A percentile compares a stretch with the other conserved stretches of the same genome.
Conservation (phyloP, 2,888 invertebrate species). For the Pristionchus exspectatus region DNA sequence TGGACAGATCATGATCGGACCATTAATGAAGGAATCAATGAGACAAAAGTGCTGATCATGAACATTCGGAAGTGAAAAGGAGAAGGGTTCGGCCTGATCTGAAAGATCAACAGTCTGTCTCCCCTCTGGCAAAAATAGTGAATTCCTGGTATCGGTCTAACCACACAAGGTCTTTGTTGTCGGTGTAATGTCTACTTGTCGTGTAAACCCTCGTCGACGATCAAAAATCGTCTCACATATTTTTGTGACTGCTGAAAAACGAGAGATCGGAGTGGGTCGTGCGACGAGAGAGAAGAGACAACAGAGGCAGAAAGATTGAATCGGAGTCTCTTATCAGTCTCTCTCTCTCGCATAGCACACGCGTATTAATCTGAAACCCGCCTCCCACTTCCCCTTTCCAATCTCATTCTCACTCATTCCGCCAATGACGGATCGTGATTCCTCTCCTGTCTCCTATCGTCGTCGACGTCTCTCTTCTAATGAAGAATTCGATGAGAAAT, state of each 20-base stretch:
- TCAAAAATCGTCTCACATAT: slow-evolving; percentile 21
- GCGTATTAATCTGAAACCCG: slow-evolving; percentile 42
- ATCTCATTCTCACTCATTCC: not conserved
- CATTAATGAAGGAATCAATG: not conserved
- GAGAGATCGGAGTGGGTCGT: slow-evolving; percentile 1
- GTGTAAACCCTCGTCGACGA: not conserved
- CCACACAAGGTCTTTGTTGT: not conserved
- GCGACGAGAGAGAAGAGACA: slow-evolving; percentile 14
- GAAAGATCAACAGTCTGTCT: not conserved
- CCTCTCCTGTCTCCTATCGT: not conserved
- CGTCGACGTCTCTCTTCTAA: not conserved
- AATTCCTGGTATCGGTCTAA: not conserved
- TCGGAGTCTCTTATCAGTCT: slow-evolving; percentile 47
- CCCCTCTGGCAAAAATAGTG: not conserved
- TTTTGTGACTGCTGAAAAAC: not conserved
- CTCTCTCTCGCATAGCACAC: slow-evolving; percentile 17
- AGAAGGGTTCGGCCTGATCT: not conserved
- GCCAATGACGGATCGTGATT: slow-evolving; percentile 20
- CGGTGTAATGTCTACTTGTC: not conserved
- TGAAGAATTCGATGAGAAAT: slow-evolving; percentile 15
- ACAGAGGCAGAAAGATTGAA: not conserved
- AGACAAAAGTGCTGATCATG: too few species aligned
- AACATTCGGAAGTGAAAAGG: not conserved
- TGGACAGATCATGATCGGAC: not conserved
- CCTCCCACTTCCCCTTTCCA: not conserved